These are phyloP conservation scores for Paraplagusia blochii DNA, from an alignment of 2,113 vertebrate species.

Conservation along the genomic window DNA sequence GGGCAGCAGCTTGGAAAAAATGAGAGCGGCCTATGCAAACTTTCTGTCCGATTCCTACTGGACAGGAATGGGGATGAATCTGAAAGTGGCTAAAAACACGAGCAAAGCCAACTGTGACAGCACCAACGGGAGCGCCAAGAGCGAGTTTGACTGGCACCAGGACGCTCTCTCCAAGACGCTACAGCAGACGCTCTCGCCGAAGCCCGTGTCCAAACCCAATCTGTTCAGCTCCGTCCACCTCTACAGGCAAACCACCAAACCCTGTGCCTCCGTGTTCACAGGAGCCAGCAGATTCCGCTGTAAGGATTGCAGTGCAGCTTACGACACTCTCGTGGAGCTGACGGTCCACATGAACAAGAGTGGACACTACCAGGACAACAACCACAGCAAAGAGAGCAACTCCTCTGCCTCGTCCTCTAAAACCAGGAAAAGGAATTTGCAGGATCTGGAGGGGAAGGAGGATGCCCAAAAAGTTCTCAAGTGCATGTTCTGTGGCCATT, in stretches of 20 bases:
- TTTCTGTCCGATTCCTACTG: slow-evolving; percentile 97
- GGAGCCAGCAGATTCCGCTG: slow-evolving; percentile 96
- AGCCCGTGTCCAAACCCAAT: slow-evolving; percentile 87
- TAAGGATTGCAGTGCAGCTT: slow-evolving; percentile 94
- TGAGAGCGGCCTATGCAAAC: slow-evolving; percentile 97
- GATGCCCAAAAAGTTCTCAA: slow-evolving; percentile 97
- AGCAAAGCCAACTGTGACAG: slow-evolving; percentile 89
- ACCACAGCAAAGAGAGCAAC: slow-evolving; percentile 88
- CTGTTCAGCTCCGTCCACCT: slow-evolving; percentile 96
- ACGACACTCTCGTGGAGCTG: slow-evolving; percentile 93
- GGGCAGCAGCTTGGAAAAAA: slow-evolving; percentile 92
- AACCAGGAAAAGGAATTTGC: slow-evolving; percentile 89
- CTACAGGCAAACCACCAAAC: slow-evolving; percentile 90
- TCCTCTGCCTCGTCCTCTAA: slow-evolving; percentile 89
- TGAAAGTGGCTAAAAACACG: slow-evolving; percentile 84
- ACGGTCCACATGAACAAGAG: slow-evolving; percentile 98
- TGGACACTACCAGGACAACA: slow-evolving; percentile 97
- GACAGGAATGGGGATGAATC: slow-evolving; percentile 90
- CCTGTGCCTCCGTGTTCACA: slow-evolving; percentile 88
- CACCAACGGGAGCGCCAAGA: slow-evolving; percentile 86
- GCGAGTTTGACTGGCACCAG: slow-evolving; percentile 96
- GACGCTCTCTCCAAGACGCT: slow-evolving; percentile 93
- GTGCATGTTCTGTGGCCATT: slow-evolving; percentile 98
- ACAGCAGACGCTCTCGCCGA: slow-evolving; percentile 87
- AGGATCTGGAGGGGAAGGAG: slow-evolving; percentile 94